A percentile compares a stretch with the other conserved stretches of the same genome.
phyloP scores from a whole-genome alignment of 2,888 invertebrate species.

The Plebejus argus region DNA sequence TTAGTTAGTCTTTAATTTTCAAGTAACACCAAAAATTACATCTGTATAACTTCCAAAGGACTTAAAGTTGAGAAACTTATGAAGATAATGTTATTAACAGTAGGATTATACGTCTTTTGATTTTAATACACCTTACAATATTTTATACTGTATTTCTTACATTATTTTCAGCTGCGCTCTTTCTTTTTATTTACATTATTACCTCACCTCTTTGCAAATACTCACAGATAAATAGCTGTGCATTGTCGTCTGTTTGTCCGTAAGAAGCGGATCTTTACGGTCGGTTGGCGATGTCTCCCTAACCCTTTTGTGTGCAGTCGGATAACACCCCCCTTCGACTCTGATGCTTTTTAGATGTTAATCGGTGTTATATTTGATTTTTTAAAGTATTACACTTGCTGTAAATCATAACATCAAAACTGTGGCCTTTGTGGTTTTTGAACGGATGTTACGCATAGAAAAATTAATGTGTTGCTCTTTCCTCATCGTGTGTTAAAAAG shows the following conservation, averaged over 20 bases:
- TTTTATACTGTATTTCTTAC: not conserved
- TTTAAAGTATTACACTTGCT: slow-evolving; percentile 48
- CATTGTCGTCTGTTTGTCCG: slow-evolving; percentile 17
- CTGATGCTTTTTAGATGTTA: slow-evolving; percentile 28
- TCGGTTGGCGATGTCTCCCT: slow-evolving; percentile 17
- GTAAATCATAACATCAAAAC: slow-evolving; percentile 32
- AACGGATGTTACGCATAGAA: too few relatives aligned
- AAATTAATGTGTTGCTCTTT: not conserved
- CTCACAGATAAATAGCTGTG: slow-evolving; percentile 20
- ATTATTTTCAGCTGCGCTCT: not conserved
- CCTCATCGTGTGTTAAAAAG: not conserved
- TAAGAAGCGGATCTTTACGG: slow-evolving; percentile 23
- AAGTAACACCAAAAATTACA: too few relatives aligned
- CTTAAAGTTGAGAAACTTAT: too few relatives aligned
- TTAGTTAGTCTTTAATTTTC: too few relatives aligned
- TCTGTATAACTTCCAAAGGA: too few relatives aligned
- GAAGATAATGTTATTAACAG: too few relatives aligned
- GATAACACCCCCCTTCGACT: slow-evolving; percentile 30
- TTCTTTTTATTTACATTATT: not conserved
- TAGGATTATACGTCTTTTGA: too few relatives aligned
- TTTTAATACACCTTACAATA: not conserved
- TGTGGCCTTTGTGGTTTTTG: not conserved
- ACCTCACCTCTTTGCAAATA: not conserved
- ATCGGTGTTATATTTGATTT: slow-evolving; percentile 7
- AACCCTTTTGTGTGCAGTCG: slow-evolving; percentile 35